Conservation (phyloP, 2,113 vertebrate genomes). For the human (Homo sapiens) region DNA sequence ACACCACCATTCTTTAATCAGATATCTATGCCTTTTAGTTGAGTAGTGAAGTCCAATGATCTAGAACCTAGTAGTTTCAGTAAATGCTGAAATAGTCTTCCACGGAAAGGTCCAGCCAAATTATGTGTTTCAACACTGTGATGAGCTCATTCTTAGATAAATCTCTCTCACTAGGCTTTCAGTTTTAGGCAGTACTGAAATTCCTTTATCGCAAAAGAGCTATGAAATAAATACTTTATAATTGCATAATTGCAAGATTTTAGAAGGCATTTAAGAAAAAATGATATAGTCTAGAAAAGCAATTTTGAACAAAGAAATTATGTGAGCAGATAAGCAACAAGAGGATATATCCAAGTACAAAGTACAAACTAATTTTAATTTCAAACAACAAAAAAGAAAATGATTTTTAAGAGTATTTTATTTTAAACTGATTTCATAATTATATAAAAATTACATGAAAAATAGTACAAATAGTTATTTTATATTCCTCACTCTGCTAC, state of each 20-base stretch:
- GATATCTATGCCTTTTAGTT: neutral
- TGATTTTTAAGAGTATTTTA: neutral
- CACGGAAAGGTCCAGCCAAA: neutral
- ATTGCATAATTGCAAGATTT: neutral
- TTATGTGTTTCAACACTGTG: neutral
- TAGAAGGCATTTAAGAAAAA: neutral
- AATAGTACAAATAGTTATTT: neutral
- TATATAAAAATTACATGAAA: neutral
- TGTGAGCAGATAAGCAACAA: neutral
- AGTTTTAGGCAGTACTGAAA: neutral
- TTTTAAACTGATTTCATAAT: neutral
- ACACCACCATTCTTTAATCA: neutral
- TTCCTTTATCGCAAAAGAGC: neutral
- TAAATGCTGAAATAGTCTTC: neutral
- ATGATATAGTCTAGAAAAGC: neutral
- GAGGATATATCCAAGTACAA: neutral
- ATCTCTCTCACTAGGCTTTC: neutral
- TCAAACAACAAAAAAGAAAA: neutral
- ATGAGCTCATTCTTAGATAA: neutral
- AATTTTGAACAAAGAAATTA: neutral
- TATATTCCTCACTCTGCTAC: neutral
- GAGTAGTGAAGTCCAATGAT: neutral
- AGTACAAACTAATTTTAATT: neutral
- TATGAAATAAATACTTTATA: neutral
- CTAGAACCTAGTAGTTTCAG: neutral